Conservation (phyloP, 2,888 invertebrate genomes). For the Pherbina coryleti region DNA sequence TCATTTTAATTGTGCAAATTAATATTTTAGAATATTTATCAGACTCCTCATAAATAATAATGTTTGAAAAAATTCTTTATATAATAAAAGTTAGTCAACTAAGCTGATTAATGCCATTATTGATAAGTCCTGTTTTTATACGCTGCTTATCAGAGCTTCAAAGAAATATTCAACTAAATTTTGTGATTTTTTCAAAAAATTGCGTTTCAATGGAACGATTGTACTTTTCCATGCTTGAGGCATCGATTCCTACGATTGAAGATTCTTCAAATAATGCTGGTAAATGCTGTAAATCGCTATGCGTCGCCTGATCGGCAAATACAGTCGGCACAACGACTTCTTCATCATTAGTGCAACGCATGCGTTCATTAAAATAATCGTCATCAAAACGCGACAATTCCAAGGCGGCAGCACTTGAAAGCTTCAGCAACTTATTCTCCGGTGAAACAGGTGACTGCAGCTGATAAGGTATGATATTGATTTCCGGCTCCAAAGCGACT, state of each 20-base stretch:
- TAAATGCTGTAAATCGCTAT: slow-evolving; percentile 50
- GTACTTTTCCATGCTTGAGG: slow-evolving; percentile 28
- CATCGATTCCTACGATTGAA: slow-evolving; percentile 7
- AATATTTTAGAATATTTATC: too few relatives aligned
- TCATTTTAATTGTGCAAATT: too few relatives aligned
- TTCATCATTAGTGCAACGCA: slow-evolving; percentile 25
- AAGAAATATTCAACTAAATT: slow-evolving; percentile 18
- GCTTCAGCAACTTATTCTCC: slow-evolving; percentile 54
- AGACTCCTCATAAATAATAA: too few relatives aligned
- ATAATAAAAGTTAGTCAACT: too few relatives aligned
- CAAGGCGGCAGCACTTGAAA: slow-evolving; percentile 53
- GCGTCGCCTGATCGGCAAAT: slow-evolving; percentile 47
- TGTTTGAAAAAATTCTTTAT: too few relatives aligned
- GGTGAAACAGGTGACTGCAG: slow-evolving; percentile 48
- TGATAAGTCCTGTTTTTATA: too few relatives aligned
- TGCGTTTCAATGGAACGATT: slow-evolving; percentile 33
- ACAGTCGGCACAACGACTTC: slow-evolving; percentile 45
- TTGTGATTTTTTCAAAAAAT: slow-evolving; percentile 35
- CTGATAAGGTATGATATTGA: slow-evolving; percentile 42
- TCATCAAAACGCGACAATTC: slow-evolving; percentile 53
- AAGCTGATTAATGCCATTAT: too few relatives aligned
- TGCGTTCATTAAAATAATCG: slow-evolving; percentile 50
- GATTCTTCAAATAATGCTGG: slow-evolving; percentile 55
- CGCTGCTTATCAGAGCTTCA: background rate
- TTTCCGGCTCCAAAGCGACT: slow-evolving; percentile 36